Evolutionary conservation across 35 echinoderm and acorn worm genomes (phyloP).

Genomic region (Heliocidaris tuberculata): DNA sequence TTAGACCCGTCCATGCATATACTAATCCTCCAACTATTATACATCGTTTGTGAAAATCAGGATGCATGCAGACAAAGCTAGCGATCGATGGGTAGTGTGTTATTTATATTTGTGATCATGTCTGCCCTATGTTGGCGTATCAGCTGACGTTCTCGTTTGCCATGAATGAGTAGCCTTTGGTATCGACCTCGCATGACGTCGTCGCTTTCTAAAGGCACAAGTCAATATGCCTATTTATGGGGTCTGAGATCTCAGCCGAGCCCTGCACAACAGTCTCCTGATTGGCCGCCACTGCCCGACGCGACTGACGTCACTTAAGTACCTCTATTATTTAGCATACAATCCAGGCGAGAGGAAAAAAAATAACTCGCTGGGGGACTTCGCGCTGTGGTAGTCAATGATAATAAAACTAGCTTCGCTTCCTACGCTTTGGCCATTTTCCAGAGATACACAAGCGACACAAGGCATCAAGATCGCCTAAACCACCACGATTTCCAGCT

Average conservation of each 20-base stretch:
- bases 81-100: background rate
- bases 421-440: background rate
- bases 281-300: slow-evolving; percentile 46
- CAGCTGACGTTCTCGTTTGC: slow-evolving; percentile 43
- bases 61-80: background rate
- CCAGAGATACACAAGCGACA: background rate
- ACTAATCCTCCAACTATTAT: background rate
- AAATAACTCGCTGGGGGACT: slow-evolving; percentile 13
- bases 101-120: slow-evolving; percentile 10
- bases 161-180: slow-evolving; percentile 38
- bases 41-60: background rate
- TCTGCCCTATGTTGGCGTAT: slow-evolving; percentile 28
- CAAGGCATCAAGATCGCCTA: background rate
- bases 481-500: background rate
- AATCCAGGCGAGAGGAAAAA: slow-evolving; percentile 40
- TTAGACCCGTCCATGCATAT: background rate
- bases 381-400: background rate
- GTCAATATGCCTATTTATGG: slow-evolving; percentile 50
- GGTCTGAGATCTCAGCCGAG: background rate
- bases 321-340: slow-evolving; percentile 53
- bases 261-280: slow-evolving; percentile 14
- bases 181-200: slow-evolving; percentile 40
- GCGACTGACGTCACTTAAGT: slow-evolving; percentile 66
- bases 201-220: slow-evolving; percentile 10
- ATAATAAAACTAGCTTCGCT: slow-evolving; percentile 23